Conservation (phyloP, 2,888 invertebrate species). For the Seladonia tumulorum region DNA sequence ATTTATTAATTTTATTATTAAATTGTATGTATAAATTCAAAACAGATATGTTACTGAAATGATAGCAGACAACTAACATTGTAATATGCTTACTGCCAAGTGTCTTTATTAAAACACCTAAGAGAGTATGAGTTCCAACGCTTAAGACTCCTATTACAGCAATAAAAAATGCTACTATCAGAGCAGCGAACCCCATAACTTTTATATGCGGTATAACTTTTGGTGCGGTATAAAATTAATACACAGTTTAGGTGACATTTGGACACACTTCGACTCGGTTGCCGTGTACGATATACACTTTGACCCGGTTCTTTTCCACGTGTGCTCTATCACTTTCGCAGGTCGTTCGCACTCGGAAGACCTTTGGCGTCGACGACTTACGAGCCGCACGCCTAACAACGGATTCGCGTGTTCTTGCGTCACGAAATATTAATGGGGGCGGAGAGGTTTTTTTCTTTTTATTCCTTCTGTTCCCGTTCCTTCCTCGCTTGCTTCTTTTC, state of each 20-base stretch:
- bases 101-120: slow-evolving; percentile 89
- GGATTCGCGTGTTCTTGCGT: slow-evolving; percentile 38
- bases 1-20: too few relatives aligned
- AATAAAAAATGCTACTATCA: slow-evolving; percentile 98
- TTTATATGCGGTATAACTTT: too few relatives aligned
- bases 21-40: too few relatives aligned
- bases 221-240: too few relatives aligned
- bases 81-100: slow-evolving; percentile 98
- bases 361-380: slow-evolving; percentile 3
- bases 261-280: not conserved
- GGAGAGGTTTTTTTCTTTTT: not conserved
- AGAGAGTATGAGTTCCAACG: slow-evolving; percentile 96
- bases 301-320: not conserved
- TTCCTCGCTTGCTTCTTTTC: not conserved
- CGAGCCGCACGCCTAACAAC: slow-evolving; percentile 37
- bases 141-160: slow-evolving; percentile 98
- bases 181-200: slow-evolving; percentile 97
- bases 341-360: not conserved
- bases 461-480: not conserved
- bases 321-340: not conserved
- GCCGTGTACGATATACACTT: not conserved
- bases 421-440: slow-evolving; percentile 28
- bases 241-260: too few relatives aligned
- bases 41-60: too few relatives aligned
- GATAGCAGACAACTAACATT: too few relatives aligned